phyloP scores from a whole-genome alignment of 2,113 vertebrate species.

The Lophura nycthemera region DNA sequence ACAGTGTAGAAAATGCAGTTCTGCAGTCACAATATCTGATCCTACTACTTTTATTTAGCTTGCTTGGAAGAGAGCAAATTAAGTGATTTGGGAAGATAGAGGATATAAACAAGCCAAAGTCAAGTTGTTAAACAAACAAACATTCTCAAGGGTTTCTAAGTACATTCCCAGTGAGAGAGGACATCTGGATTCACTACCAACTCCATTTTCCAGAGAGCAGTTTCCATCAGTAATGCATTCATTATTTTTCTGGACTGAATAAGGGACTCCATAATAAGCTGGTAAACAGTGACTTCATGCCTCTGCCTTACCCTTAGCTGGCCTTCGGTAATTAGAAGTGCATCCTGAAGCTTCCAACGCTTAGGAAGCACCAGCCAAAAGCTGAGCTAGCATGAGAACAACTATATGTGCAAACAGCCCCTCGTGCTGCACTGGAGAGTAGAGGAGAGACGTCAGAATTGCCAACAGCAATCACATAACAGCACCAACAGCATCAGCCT shows the following conservation, averaged over 20 bases:
- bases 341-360: neutral
- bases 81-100: neutral
- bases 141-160: neutral
- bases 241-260: neutral
- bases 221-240: neutral
- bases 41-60: neutral
- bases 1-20: neutral
- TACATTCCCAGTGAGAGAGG: neutral
- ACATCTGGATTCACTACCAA: neutral
- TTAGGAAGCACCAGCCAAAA: neutral
- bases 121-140: neutral
- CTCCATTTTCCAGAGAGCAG: neutral
- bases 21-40: neutral
- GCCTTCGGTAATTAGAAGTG: conserved; percentile 22
- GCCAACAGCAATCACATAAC: neutral
- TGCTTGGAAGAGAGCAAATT: neutral
- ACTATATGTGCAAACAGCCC: neutral
- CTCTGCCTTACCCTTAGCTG: neutral
- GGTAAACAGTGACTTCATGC: conserved; percentile 48
- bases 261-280: neutral
- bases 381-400: neutral
- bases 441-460: neutral
- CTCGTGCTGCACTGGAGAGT: neutral
- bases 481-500: neutral
- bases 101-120: neutral